These are phyloP conservation scores for Biston stratarius DNA, from an alignment of 2,888 invertebrate species.

Conservation along the genomic window DNA sequence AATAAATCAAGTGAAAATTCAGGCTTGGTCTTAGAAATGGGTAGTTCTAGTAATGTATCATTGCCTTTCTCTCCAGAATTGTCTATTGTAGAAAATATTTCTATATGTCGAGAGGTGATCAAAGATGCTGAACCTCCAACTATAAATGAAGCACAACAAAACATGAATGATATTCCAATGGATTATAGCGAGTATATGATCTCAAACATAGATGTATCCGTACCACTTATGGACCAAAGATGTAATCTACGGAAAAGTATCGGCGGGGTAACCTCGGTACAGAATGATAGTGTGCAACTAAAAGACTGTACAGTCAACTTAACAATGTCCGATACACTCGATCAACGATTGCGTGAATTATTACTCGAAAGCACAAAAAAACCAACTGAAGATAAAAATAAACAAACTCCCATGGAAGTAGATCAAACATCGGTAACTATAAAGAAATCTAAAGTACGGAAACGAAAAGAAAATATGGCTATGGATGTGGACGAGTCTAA, in stretches of 20 bases:
- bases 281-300: slow-evolving; percentile 9
- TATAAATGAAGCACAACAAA: slow-evolving; percentile 57
- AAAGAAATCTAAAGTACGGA: slow-evolving; percentile 33
- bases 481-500: slow-evolving; percentile 45
- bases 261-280: slow-evolving; percentile 35
- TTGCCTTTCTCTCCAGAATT: slow-evolving; percentile 75
- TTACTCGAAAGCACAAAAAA: slow-evolving; percentile 76
- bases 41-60: slow-evolving; percentile 70
- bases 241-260: slow-evolving; percentile 55
- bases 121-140: slow-evolving; percentile 51
- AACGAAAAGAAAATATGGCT: slow-evolving; percentile 5
- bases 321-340: slow-evolving; percentile 65
- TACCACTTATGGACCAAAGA: slow-evolving; percentile 72
- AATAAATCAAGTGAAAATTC: slow-evolving; percentile 26
- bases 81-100: slow-evolving; percentile 76
- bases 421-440: slow-evolving; percentile 40
- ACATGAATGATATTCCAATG: slow-evolving; percentile 40
- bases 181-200: slow-evolving; percentile 59
- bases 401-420: slow-evolving; percentile 46
- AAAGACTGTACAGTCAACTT: slow-evolving; percentile 58
- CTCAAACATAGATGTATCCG: slow-evolving; percentile 61
- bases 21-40: slow-evolving; percentile 37
- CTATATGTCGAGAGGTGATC: slow-evolving; percentile 63
- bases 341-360: slow-evolving; percentile 64
- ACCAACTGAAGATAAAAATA: slow-evolving; percentile 37